Evolutionary conservation across 2,113 vertebrate species (phyloP), one percentile per base, ranked within the genome.

Genomic region (Megaleporinus macrocephalus): DNA sequence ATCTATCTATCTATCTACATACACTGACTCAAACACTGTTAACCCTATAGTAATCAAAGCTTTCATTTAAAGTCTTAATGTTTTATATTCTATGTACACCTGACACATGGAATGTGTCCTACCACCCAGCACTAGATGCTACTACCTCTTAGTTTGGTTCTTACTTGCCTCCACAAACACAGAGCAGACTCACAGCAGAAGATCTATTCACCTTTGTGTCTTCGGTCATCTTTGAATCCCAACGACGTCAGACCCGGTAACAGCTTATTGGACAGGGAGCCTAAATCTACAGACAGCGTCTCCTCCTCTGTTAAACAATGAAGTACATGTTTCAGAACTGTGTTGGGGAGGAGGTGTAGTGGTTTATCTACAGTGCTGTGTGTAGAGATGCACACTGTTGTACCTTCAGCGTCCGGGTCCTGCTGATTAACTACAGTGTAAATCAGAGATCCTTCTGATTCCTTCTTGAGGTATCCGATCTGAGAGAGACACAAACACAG

Each of bases 191-290:
- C 33, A 36, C 20, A 13, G 4, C 33, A 29, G 41, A 9, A 63
- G 49, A 44, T 10, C 49, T 5, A 51, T 16, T 51, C 89, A 97
- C 97, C 98, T 94, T 97, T 98, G 89, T 95, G 95, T 88, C 97
- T 95, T 49, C 97, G 92, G 86, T 99, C 98, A 66, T 99, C 98
- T 93, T 99, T 98, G 86, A 98, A 98, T 55, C 98, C 97, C 77
- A 99, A 75, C 0, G 97, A 95, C 26, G 97, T 98, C 83, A 99
- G 95, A 80, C 96, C 97, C 20, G 98, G 98, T 22, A 99, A 89
- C 79, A 99, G 93, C 83, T 98, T 99, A 89, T 96, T 98, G 72
- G 97, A 97, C 41, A 99, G 88, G 1, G 97, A 98, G 89, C 95
- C 97, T 86, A 99, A 87, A 90, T 99, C 98, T 85, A 99, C 97